Percentiles rank a stretch among this genome's conserved stretches.
Evolutionary conservation across 2,797 vertebrate genomes (phyloP).

Genomic region (Tragopan temminckii): DNA sequence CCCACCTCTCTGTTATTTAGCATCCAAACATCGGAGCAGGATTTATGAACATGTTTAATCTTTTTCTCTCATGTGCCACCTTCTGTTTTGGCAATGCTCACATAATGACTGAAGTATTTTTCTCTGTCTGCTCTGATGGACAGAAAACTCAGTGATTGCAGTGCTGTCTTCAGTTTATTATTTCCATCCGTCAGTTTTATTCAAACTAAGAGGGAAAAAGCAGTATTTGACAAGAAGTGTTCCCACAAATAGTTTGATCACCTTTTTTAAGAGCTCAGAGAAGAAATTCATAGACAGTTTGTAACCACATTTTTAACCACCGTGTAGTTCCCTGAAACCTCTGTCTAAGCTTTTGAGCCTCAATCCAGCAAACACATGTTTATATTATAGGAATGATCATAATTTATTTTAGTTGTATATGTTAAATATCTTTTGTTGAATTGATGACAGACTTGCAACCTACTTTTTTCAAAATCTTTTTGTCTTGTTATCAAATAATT

Average conservation of each 20-base stretch:
- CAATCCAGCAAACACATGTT: neutral
- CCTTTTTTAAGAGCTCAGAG: neutral
- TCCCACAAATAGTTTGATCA: neutral
- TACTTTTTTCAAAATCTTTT: neutral
- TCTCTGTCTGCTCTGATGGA: neutral
- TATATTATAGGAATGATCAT: neutral
- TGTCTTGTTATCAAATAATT: neutral
- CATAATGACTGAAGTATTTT: neutral
- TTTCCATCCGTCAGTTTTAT: neutral
- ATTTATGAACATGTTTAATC: rapidly evolving
- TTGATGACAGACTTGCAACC: neutral
- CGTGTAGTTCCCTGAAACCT: neutral
- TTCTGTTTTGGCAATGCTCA: neutral
- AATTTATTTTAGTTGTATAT: neutral
- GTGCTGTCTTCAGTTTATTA: neutral
- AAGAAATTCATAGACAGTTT: neutral
- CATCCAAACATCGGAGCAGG: neutral
- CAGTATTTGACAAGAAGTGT: neutral
- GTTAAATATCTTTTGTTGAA: neutral
- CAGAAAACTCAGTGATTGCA: neutral
- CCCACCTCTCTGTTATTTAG: neutral
- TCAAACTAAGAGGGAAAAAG: neutral
- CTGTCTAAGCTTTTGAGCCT: neutral
- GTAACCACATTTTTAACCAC: neutral
- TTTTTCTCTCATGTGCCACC: neutral